phyloP scores from a whole-genome alignment of 23 tunicate species.

The Halocynthia aurantium region DNA sequence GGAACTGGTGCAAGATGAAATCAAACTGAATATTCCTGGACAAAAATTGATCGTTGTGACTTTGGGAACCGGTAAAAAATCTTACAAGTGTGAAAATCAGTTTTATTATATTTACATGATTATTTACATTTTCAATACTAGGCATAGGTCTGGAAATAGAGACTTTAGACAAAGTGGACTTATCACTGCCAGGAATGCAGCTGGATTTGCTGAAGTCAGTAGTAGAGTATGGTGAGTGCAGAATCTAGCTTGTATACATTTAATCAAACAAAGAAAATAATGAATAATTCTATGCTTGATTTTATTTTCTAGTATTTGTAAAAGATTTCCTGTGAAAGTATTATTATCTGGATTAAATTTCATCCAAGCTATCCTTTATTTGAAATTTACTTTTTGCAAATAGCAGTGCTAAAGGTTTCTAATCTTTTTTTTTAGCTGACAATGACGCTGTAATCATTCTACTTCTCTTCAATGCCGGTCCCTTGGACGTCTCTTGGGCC shows the following conservation, averaged over 20 bases:
- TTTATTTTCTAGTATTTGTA: too few relatives aligned
- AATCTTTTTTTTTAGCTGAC: slow-evolving; percentile 13
- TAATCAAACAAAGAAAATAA: too few relatives aligned
- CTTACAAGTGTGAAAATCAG: too few relatives aligned
- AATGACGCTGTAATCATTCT: slow-evolving; percentile 28
- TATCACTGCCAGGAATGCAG: slow-evolving; percentile 61
- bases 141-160: slow-evolving; percentile 81
- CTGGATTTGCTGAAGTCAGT: slow-evolving; percentile 45
- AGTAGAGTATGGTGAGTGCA: slow-evolving; percentile 40
- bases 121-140: neutral
- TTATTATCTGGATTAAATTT: neutral
- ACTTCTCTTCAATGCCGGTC: slow-evolving; percentile 74
- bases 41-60: slow-evolving; percentile 55
- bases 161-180: slow-evolving; percentile 37
- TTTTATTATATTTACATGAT: neutral
- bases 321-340: neutral
- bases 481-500: slow-evolving; percentile 43
- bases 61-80: slow-evolving; percentile 69
- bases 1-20: slow-evolving; percentile 13
- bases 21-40: slow-evolving; percentile 43
- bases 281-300: too few relatives aligned
- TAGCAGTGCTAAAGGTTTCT: too few relatives aligned
- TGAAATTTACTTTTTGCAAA: too few relatives aligned
- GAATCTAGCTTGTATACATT: neutral
- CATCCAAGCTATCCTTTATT: neutral